Conservation (phyloP, 2,113 vertebrate genomes). For the Rattus rattus region DNA sequence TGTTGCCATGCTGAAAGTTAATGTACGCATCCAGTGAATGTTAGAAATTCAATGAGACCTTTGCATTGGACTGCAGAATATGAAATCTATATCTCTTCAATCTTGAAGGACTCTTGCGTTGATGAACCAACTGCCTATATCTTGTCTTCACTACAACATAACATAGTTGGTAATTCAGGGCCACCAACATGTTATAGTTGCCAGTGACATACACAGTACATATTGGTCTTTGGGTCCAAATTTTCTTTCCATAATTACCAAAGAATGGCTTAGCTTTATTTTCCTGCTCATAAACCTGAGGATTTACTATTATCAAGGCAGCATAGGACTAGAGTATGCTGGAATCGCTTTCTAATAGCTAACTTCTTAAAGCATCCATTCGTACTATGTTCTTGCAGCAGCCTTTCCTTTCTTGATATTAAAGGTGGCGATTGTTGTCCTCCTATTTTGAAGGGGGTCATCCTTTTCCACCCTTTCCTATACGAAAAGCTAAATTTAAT, state of each 20-base stretch:
- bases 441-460: neutral
- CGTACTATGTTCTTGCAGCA: neutral
- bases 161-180: neutral
- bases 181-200: neutral
- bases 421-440: neutral
- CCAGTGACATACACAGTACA: neutral
- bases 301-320: neutral
- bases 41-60: neutral
- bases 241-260: neutral
- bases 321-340: neutral
- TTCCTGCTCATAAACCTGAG: neutral
- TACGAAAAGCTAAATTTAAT: neutral
- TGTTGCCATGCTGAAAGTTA: neutral
- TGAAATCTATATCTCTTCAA: neutral
- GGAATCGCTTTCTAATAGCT: neutral
- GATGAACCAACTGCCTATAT: neutral
- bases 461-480: neutral
- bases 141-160: neutral
- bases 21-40: neutral
- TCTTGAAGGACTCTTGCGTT: neutral
- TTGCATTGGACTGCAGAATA: neutral
- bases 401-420: neutral
- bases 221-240: neutral
- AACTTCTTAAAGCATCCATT: neutral
- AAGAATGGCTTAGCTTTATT: neutral